Conservation (phyloP, 2,888 invertebrate species). For the Nephrotoma flavescens region DNA sequence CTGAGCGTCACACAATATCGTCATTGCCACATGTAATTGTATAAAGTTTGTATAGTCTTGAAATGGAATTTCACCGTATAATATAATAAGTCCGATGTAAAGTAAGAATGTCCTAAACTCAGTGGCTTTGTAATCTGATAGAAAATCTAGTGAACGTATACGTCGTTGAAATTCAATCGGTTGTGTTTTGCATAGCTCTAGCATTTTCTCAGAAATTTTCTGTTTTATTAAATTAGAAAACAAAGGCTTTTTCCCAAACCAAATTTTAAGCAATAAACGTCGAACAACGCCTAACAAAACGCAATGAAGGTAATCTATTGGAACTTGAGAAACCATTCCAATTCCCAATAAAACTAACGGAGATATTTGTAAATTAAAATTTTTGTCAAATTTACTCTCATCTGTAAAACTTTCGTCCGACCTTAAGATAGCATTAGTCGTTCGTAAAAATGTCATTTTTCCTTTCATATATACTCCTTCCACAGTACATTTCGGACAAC, state of each 20-base stretch:
- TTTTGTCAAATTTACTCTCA: not conserved
- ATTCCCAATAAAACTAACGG: not conserved
- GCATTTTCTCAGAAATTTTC: not conserved
- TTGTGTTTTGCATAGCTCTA: not conserved
- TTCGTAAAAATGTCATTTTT: not conserved
- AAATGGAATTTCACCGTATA: too few relatives aligned
- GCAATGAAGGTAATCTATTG: not conserved
- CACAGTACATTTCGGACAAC: not conserved
- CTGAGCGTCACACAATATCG: too few relatives aligned
- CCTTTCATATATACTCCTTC: not conserved
- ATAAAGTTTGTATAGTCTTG: too few relatives aligned
- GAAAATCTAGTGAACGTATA: not conserved
- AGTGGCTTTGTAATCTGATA: not conserved
- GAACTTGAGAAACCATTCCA: not conserved
- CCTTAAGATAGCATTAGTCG: not conserved
- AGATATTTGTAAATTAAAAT: not conserved
- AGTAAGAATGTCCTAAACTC: too few relatives aligned
- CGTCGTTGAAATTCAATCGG: not conserved
- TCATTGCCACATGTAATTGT: too few relatives aligned
- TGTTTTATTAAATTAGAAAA: not conserved
- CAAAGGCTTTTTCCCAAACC: not conserved
- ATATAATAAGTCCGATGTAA: too few relatives aligned
- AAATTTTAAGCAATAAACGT: not conserved
- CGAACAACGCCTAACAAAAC: not conserved
- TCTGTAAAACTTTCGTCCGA: not conserved